Base-by-base conservation (phyloP, 2,797 vertebrate genomes). In the Carapus acus region DNA sequence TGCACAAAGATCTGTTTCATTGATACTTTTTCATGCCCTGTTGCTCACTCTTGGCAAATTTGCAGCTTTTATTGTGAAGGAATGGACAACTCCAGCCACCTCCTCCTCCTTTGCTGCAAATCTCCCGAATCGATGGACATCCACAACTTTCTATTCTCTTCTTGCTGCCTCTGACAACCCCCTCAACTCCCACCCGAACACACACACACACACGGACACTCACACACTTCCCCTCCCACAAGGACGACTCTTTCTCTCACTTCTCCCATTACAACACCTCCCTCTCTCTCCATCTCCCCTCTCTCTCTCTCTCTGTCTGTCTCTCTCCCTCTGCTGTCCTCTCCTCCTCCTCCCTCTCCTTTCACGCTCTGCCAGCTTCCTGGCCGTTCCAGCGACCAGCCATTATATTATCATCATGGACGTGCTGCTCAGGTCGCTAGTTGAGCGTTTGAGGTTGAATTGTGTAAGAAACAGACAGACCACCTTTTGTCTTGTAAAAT, bases 401-500 rank as follows among this genome's bases (percentile, higher is more conserved):
- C 53, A 76, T 77, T 80, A 76, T 73, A 79, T 78, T 69, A 69
- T 74, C 59, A 69, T 74, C 67, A 71, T 69, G 61, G 58, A 65
- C 45, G 65, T 62, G 56, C 60, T 65, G 67, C 43, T 20, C 44
- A 42, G 36, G 20, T 23, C 56, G 64, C 39, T 59, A n/a, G 65
- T 74, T 65, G 48, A 31, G 57, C 61, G 46, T 47, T 22, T 40
- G 51, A 54, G 56, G 29, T 57, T 31, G 55, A 67, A 65, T 34
- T 68, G 62, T 76, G 68, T 45, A 49, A 59, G 44, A 48, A 66
- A 58, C 63, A 77, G 67, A 86, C 80, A 87, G 82, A 78, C 74
- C 66, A 79, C 73, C 82, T 87, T 88, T 87, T 87, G 87, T 87
- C 80, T 84, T 46, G 27, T 70, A 60, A 83, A 83, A 83, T 86